Conservation (phyloP, 2,888 invertebrate species). For the Noctua janthina region DNA sequence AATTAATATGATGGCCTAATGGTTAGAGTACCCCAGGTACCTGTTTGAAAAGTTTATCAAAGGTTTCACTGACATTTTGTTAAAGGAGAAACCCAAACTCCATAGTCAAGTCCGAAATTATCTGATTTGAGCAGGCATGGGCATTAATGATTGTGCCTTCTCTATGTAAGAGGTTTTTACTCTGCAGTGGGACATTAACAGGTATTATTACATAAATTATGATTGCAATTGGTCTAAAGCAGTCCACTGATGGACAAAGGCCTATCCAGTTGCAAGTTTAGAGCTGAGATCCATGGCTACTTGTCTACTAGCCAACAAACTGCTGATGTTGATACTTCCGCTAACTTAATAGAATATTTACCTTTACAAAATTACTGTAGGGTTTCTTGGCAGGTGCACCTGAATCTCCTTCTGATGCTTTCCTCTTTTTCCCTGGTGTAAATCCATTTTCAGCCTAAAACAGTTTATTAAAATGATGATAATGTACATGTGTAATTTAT, state of each 20-base stretch:
- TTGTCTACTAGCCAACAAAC: background rate
- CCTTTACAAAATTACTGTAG: slow-evolving; percentile 94
- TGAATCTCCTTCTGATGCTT: slow-evolving; percentile 82
- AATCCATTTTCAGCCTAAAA: slow-evolving; percentile 73
- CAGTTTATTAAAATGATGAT: background rate
- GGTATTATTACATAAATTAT: background rate
- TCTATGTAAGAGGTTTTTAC: background rate
- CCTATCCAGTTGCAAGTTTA: background rate
- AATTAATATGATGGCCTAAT: background rate
- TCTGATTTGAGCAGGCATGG: background rate
- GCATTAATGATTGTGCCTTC: background rate
- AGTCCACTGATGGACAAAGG: background rate
- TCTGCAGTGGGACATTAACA: background rate
- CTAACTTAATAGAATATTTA: slow-evolving; percentile 62
- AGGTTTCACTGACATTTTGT: background rate
- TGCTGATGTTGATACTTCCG: background rate
- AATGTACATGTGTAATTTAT: background rate
- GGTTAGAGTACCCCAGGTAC: background rate
- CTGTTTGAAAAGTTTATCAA: background rate
- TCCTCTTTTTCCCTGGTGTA: slow-evolving; percentile 84
- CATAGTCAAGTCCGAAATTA: background rate
- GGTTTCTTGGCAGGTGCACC: slow-evolving; percentile 88
- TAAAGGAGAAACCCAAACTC: background rate
- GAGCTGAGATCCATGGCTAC: background rate
- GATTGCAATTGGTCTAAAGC: background rate